Evolutionary conservation across 2,113 vertebrate genomes (phyloP).

Genomic region (Colius striatus): DNA sequence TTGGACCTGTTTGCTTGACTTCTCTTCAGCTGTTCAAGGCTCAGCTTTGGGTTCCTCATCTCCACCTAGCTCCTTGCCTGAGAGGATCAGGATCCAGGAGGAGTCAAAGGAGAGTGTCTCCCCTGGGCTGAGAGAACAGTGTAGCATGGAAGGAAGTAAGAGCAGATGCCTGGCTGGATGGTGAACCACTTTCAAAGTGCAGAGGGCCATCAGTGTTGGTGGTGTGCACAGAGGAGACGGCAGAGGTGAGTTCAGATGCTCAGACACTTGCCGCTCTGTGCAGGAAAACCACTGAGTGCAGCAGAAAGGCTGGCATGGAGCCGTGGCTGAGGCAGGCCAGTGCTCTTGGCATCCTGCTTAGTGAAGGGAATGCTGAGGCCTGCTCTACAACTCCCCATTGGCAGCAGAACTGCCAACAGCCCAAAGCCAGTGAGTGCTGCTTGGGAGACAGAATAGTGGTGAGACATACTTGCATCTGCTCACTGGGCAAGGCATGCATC

Average conservation of each 20-base stretch:
- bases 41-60: not conserved
- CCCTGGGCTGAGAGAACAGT: not conserved
- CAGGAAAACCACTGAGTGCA: not conserved
- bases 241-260: not conserved
- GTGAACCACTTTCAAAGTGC: not conserved
- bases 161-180: not conserved
- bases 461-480: not conserved
- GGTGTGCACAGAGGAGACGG: not conserved
- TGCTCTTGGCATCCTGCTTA: not conserved
- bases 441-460: not conserved
- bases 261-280: not conserved
- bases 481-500: not conserved
- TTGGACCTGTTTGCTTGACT: not conserved
- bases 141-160: not conserved
- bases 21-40: not conserved
- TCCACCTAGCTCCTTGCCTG: not conserved
- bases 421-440: not conserved
- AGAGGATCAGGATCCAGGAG: not conserved
- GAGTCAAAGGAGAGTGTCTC: not conserved
- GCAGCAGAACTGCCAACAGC: not conserved
- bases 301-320: not conserved
- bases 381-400: not conserved
- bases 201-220: not conserved
- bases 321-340: not conserved
- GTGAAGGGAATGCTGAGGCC: not conserved